These are phyloP conservation scores for Crambe crambe DNA, from an alignment of 37 sponge, comb jelly and placozoan species.

Conservation along the genomic window DNA sequence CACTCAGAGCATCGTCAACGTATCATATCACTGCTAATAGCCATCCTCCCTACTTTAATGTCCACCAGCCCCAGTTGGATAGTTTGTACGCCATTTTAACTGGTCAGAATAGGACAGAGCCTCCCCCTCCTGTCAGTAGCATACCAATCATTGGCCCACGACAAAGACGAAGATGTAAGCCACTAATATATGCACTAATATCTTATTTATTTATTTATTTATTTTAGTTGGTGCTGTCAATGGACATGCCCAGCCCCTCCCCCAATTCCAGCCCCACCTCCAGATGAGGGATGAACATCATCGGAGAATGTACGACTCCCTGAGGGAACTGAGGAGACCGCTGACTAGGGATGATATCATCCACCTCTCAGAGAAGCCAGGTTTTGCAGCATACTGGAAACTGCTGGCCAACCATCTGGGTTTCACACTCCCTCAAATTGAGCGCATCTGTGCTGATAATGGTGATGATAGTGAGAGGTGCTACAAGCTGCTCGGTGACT, in stretches of 20 bases:
- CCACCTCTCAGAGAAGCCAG: constrained; percentile 21
- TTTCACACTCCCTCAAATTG: constrained; percentile 27
- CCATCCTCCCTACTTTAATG: background rate
- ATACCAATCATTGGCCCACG: background rate
- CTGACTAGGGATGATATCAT: background rate
- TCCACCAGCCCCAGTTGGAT: constrained; percentile 5
- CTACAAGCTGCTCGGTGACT: constrained; percentile 21
- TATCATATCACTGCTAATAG: constrained; percentile 14
- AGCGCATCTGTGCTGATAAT: constrained; percentile 11
- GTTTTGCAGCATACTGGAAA: constrained; percentile 32
- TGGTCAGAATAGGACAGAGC: constrained; percentile 16
- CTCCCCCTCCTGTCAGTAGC: background rate
- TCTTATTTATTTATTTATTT: too few species aligned
- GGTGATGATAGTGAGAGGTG: constrained; percentile 38
- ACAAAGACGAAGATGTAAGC: constrained; percentile 23
- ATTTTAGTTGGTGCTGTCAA: constrained; percentile 22
- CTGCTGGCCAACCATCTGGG: background rate
- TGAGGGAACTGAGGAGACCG: background rate
- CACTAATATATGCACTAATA: background rate
- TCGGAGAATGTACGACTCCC: background rate
- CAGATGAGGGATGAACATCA: constrained; percentile 3
- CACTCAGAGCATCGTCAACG: background rate
- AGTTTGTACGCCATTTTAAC: constrained; percentile 37
- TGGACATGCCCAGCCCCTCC: too few species aligned
- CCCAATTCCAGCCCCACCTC: too few species aligned